Evolutionary conservation across 2,888 invertebrate species (phyloP).

Genomic region (Baronia brevicornis): DNA sequence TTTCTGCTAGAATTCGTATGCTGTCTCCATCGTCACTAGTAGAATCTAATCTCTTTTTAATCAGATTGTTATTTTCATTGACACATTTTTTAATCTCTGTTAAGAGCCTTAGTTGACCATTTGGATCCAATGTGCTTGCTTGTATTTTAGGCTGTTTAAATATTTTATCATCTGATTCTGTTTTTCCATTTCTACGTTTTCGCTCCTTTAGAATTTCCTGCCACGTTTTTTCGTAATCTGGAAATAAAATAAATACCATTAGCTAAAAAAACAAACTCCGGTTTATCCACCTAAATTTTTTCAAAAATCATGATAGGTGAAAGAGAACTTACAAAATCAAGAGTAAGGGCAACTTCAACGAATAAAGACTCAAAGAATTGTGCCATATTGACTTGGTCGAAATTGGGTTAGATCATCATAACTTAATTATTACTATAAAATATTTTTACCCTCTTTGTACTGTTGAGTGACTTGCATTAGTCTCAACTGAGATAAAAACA

Average conservation of each 20-base stretch:
- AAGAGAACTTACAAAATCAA: no score
- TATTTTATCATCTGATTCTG: slow-evolving; percentile 19
- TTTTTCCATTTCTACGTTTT: slow-evolving; percentile 68
- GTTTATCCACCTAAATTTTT: no score
- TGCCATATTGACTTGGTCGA: no score
- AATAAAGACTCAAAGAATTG: no score
- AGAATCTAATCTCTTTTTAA: slow-evolving; percentile 54
- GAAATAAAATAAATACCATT: slow-evolving; percentile 25
- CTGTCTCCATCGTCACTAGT: slow-evolving; percentile 37
- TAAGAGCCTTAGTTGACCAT: slow-evolving; percentile 52
- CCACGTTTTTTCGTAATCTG: slow-evolving; percentile 80
- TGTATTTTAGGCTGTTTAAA: slow-evolving; percentile 24
- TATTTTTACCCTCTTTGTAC: slow-evolving; percentile 74
- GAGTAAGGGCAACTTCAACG: no score
- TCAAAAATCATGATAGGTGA: no score
- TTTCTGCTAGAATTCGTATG: slow-evolving; percentile 57
- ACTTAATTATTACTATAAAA: neutral
- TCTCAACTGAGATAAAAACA: slow-evolving; percentile 76
- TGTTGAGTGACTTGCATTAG: slow-evolving; percentile 70
- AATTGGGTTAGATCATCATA: no score
- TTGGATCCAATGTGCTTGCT: slow-evolving; percentile 35
- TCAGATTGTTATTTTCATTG: slow-evolving; percentile 61
- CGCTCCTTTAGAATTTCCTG: slow-evolving; percentile 78
- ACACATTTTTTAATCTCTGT: slow-evolving; percentile 63
- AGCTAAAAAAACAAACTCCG: no score